Conservation (phyloP, 2,113 vertebrate species). For the Nematolebias whitei region DNA sequence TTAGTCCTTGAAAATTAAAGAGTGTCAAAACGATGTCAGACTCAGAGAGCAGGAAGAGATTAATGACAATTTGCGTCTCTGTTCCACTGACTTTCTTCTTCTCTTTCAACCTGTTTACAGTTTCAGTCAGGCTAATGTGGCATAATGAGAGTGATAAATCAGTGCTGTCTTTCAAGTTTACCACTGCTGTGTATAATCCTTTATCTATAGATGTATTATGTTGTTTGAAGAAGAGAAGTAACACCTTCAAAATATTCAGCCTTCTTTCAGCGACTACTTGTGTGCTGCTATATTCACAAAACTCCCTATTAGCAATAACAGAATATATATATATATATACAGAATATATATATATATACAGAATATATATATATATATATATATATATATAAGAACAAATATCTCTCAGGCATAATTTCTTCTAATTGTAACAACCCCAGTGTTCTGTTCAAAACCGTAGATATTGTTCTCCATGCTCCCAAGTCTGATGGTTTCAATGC, state of each 20-base stretch:
- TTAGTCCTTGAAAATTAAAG: slow-evolving; percentile 60
- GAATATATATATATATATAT: too few relatives aligned
- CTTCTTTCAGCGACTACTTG: slow-evolving; percentile 10
- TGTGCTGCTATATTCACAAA: neutral
- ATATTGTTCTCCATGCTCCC: too few relatives aligned
- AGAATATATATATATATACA: too few relatives aligned
- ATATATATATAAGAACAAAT: too few relatives aligned
- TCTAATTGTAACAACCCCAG: too few relatives aligned
- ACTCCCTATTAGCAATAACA: neutral
- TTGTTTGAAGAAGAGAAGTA: slow-evolving; percentile 31
- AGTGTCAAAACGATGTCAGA: slow-evolving; percentile 51
- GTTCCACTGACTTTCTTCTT: slow-evolving; percentile 38
- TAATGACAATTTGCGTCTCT: slow-evolving; percentile 42
- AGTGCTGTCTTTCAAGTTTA: slow-evolving; percentile 14
- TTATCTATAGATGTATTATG: slow-evolving; percentile 20
- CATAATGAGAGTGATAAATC: slow-evolving; percentile 58
- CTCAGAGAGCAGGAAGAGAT: slow-evolving; percentile 36
- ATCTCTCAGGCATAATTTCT: too few relatives aligned
- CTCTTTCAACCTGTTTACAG: slow-evolving; percentile 42
- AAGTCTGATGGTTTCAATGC: too few relatives aligned
- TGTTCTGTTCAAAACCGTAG: too few relatives aligned
- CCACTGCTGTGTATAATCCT: slow-evolving; percentile 1
- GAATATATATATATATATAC: too few relatives aligned
- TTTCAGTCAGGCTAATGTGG: slow-evolving; percentile 41
- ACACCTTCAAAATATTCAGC: neutral